Evolutionary conservation across 2,888 invertebrate species (phyloP).

Genomic region (Caenorhabditis becei): DNA sequence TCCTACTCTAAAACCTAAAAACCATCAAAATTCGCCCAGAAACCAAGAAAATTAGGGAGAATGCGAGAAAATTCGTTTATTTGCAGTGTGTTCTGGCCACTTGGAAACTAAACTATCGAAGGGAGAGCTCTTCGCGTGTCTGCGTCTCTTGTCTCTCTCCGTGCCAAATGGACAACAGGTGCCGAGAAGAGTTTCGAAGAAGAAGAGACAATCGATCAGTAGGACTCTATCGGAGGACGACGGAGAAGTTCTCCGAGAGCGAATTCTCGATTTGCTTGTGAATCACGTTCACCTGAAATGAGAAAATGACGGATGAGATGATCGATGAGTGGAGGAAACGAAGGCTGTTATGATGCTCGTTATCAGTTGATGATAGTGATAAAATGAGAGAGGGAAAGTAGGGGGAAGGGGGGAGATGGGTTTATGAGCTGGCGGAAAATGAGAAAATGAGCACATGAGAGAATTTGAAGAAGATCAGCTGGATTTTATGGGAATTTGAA

Average conservation of each 20-base stretch:
- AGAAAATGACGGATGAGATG: background rate
- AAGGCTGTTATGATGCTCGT: too few species aligned
- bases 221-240: slow-evolving; percentile 41
- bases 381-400: too few species aligned
- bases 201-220: background rate
- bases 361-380: too few species aligned
- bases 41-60: background rate
- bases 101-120: slow-evolving; percentile 31
- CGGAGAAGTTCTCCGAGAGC: slow-evolving; percentile 68
- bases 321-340: slow-evolving; percentile 39
- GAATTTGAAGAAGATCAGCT: too few species aligned
- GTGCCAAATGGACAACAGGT: background rate
- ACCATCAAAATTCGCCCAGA: background rate
- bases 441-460: too few species aligned
- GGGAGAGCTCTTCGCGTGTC: slow-evolving; percentile 10
- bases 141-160: slow-evolving; percentile 26
- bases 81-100: background rate
- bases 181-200: background rate
- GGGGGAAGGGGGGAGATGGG: too few species aligned
- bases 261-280: slow-evolving; percentile 75
- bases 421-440: too few species aligned
- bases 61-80: background rate
- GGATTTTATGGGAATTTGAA: too few species aligned
- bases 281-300: slow-evolving; percentile 73
- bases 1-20: too few species aligned